A percentile compares a stretch with the other conserved stretches of the same genome.
These are phyloP conservation scores for Mastacembelus armatus DNA, from an alignment of 2,797 vertebrate genomes.

Conservation along the genomic window DNA sequence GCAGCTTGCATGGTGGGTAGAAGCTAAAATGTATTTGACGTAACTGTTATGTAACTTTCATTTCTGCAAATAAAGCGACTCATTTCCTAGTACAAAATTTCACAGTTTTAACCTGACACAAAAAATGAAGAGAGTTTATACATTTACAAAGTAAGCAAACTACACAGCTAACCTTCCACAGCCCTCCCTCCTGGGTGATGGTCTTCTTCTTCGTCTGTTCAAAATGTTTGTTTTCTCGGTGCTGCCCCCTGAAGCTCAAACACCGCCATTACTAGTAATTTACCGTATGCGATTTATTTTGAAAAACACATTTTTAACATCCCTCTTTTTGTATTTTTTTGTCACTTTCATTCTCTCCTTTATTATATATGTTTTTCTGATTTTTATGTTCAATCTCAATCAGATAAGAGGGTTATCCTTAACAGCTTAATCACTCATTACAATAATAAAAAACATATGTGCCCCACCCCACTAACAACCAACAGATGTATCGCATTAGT, in stretches of 20 bases:
- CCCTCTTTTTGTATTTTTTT: not conserved
- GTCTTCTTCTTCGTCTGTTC: conserved; percentile 57
- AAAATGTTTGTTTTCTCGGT: not conserved
- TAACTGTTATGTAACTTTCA: too few species aligned
- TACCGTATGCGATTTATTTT: too few species aligned
- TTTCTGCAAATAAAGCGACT: not conserved
- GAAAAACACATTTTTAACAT: too few species aligned
- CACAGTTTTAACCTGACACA: not conserved
- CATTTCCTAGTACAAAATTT: not conserved
- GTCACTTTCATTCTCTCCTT: not conserved
- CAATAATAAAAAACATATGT: conserved; percentile 73
- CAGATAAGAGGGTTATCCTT: conserved; percentile 78
- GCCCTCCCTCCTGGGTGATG: not conserved
- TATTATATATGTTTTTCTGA: not conserved
- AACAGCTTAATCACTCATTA: conserved; percentile 77
- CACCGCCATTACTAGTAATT: not conserved
- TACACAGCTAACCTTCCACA: conserved; percentile 27
- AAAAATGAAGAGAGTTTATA: not conserved
- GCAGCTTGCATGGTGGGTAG: not conserved
- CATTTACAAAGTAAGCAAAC: not conserved
- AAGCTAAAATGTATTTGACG: not conserved
- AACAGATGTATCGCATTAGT: conserved; percentile 79
- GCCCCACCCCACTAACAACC: conserved; percentile 69
- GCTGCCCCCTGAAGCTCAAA: conserved; percentile 41
- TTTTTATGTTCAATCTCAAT: conserved; percentile 52